These are phyloP conservation scores for Atethmia centrago DNA, from an alignment of 2,888 invertebrate species.

Conservation along the genomic window DNA sequence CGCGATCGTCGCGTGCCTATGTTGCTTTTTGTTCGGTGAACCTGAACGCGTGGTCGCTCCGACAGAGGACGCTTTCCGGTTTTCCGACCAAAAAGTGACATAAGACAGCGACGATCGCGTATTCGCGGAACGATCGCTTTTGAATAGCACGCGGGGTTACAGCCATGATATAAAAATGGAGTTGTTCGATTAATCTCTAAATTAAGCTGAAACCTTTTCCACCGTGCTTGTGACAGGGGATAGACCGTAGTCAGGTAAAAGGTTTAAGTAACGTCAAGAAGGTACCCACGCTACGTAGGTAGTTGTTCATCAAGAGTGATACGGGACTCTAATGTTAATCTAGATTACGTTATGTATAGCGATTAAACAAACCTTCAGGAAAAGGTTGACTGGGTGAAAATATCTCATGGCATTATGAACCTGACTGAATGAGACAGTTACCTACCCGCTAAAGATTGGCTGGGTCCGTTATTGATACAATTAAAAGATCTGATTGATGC, in stretches of 20 bases:
- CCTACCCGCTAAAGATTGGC: no score
- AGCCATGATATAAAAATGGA: conserved; percentile 9
- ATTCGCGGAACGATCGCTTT: no score
- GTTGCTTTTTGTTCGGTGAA: no score
- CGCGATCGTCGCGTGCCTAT: no score
- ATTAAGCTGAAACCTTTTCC: conserved; percentile 26
- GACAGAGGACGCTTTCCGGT: no score
- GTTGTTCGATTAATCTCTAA: conserved; percentile 14
- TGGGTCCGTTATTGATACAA: background rate
- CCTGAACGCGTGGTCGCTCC: no score
- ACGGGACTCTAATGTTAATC: background rate
- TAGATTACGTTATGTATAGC: background rate
- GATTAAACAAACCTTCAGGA: background rate
- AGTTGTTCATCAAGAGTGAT: conserved; percentile 11
- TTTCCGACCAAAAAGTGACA: no score
- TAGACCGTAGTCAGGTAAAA: conserved; percentile 30
- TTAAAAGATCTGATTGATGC: background rate
- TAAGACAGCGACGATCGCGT: no score
- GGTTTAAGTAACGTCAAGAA: conserved; percentile 23
- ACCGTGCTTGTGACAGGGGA: conserved; percentile 36
- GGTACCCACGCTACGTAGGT: background rate
- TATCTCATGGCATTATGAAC: background rate
- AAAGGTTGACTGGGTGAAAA: background rate
- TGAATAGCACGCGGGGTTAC: no score
- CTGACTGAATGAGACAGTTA: background rate